Evolutionary conservation across 2,113 vertebrate species (phyloP).

Genomic region (Anseranas semipalmata): DNA sequence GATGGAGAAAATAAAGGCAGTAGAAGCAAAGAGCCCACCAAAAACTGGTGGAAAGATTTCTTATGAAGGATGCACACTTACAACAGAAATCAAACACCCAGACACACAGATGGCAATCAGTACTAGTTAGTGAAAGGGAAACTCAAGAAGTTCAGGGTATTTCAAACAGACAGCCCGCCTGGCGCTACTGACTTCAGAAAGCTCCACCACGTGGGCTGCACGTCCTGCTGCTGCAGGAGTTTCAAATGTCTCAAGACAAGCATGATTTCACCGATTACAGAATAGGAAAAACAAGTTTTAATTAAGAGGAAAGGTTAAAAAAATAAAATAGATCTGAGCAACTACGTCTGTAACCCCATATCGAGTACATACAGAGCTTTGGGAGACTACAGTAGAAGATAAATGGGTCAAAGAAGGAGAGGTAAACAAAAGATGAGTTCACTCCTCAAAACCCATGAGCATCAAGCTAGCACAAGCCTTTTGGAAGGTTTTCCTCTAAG

Average conservation of each 20-base stretch:
- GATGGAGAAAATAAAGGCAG: neutral
- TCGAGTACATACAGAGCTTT: neutral
- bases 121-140: neutral
- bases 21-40: neutral
- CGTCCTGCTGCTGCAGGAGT: neutral
- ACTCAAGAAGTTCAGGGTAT: neutral
- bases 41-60: neutral
- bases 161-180: neutral
- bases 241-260: no score
- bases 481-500: neutral
- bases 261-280: accelerated
- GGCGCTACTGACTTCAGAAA: neutral
- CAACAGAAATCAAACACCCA: neutral
- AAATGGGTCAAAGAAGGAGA: neutral
- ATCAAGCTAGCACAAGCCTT: neutral
- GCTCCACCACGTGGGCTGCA: accelerated
- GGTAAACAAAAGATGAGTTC: neutral
- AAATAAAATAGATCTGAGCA: neutral
- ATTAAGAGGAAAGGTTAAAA: neutral
- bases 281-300: neutral
- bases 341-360: neutral
- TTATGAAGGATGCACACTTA: neutral
- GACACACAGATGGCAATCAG: neutral
- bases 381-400: accelerated
- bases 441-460: neutral